Base-by-base conservation (phyloP, 2,797 vertebrate species). In the Poliocrania exsul region DNA sequence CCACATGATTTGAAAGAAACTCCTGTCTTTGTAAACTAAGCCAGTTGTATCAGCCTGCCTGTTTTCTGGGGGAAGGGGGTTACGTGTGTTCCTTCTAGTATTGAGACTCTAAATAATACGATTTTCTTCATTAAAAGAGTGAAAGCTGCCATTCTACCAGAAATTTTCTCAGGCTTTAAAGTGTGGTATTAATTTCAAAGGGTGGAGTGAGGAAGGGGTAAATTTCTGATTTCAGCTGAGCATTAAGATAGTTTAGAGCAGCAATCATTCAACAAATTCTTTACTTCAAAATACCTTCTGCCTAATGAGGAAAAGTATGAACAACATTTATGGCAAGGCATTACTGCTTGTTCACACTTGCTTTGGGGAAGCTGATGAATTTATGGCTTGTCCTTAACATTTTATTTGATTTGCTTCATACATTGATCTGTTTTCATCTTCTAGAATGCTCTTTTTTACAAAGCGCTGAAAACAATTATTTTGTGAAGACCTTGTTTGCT, bases 261-360 rank as follows among this genome's bases (percentile, higher is more conserved):
- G 4, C 8, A 26, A 61, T 67, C 25, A 42, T 2, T 8, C 65
- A 65, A 58, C 42, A 81, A 69, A 62, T 84, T 79, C 49, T 71
- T 81, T 47, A 74, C 65, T 50, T 85, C 61, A 40, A 50, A 94
- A 95, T 92, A 50, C 75, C 35, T 90, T 78, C 72, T 72, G 24
- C 56, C 64, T 92, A 88, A 92, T 86, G 88, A 86, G 40, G 54
- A 47, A 37, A 77, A 56, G 58, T 42, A 84, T 19, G 60, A 93
- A 20, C 35, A 82, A 2, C 25, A 28, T 66, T 66, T 24, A n/a
- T n/a, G 38, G 56, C 60, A 62, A 86, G 44, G 33, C 58, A 31
- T 60, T 72, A 2, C n/a, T 26, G 6, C 92, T 84, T 94, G 92
- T 66, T 94, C 51, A 23, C 35, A n/a, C 91, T 82, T 93, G 95